Evolutionary conservation across 2,888 invertebrate genomes (phyloP), one percentile per base, ranked within the genome.

Genomic region (Augochlorella aurata): DNA sequence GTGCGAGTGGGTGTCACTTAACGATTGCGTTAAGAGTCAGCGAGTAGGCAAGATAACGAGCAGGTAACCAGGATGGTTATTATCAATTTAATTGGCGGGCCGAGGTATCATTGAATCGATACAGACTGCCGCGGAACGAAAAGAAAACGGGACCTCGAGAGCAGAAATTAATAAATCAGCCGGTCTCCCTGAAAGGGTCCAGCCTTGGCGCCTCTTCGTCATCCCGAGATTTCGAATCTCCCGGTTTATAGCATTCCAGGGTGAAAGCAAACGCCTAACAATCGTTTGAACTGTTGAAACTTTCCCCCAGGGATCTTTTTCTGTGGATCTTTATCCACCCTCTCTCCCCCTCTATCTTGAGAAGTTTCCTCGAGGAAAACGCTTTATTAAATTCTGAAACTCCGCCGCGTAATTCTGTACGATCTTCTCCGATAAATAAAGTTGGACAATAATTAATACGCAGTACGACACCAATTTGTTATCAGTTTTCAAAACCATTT

Each of bases 81-180:
- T 86, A 88, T 90, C 83, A 81, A 82, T 88, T 90, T 90, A 90
- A 90, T 90, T 90, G 87, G 83, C 85, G 74, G 82, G 73, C 78
- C 73, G 81, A 71, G 69, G 77, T 81, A 84, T 84, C 87, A 54
- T 74, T 72, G 81, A 85, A 87, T 90, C 89, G 89, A 87, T 85
- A 74, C 58, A 72, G 68, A 45, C 66, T 66, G 38, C 66, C 52
- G 38, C 44, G 71, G 54, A 58, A 52, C 45, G 66, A 65, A 71
- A 65, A 79, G 72, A 75, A 77, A 79, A 65, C 52, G 58, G 66
- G 69, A 49, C 61, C 74, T 70, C 81, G 68, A 21, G 52, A 66
- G 65, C 76, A 67, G 67, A 85, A 90, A 90, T 90, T 89, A 90
- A 90, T 90, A 89, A 90, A 90, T 90, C 86, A 88, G 74, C 49